These are phyloP conservation scores for Taurulus bubalis DNA, from an alignment of 2,113 vertebrate species.

Conservation along the genomic window DNA sequence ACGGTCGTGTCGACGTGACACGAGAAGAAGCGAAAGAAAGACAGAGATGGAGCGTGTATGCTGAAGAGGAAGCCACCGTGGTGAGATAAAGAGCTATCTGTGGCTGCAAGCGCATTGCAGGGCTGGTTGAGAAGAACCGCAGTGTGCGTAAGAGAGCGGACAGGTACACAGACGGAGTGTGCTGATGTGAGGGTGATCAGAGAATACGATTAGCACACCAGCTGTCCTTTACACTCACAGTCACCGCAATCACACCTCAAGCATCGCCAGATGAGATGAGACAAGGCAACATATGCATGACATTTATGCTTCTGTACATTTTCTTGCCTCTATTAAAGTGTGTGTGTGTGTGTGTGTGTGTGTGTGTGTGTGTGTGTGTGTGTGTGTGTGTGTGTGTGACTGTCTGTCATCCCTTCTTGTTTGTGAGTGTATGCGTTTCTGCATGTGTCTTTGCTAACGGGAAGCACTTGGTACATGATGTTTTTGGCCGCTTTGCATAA, in stretches of 20 bases:
- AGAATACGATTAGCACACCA: constrained; percentile 46
- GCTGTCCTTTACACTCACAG: constrained; percentile 37
- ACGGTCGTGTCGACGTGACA: constrained; percentile 9
- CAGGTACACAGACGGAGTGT: constrained; percentile 57
- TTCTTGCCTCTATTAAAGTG: background rate
- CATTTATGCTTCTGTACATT: background rate
- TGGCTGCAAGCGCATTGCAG: constrained; percentile 49
- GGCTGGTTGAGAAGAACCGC: constrained; percentile 63
- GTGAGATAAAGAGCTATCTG: constrained; percentile 74
- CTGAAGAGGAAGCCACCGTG: constrained; percentile 67
- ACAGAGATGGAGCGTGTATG: constrained; percentile 28
- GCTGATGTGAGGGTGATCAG: constrained; percentile 62
- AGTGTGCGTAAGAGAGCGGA: constrained; percentile 64
- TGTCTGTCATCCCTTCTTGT: background rate
- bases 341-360: background rate
- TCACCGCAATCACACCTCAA: background rate
- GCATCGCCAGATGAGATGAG: background rate
- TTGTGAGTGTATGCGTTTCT: background rate
- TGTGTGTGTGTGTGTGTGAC: background rate
- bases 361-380: background rate
- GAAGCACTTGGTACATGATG: background rate
- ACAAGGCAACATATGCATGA: background rate
- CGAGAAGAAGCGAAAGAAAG: constrained; percentile 22
- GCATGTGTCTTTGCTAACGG: background rate
- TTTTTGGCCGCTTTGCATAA: constrained; percentile 32